Evolutionary conservation across 2,797 vertebrate species (phyloP), one percentile per base, ranked within the genome.

Genomic region (Gymnopithys bicolor): DNA sequence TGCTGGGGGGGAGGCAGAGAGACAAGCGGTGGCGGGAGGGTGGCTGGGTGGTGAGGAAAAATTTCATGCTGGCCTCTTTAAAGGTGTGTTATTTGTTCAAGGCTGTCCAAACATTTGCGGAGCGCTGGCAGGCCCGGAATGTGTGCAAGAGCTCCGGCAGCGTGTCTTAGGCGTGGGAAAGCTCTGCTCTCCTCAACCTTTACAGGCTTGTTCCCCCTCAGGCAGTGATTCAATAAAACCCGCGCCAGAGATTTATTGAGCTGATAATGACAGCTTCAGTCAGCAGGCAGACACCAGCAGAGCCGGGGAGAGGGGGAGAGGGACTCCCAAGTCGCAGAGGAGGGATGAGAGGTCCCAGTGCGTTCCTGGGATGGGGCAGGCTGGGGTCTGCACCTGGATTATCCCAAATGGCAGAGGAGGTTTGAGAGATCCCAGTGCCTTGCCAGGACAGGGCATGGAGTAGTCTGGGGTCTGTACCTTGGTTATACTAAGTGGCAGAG

Each of bases 11-110:
- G 35, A 33, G 6, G 52, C 15, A 8, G 51, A 5, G 58, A 35
- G 71, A 80, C 30, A 53, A 28, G 45, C 23, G 6, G 71, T 5
- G 7, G 16, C 7, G 48, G 62, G 84, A 82, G 76, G 92, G 82
- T 19, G 74, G 66, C 67, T 37, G 91, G 83, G 84, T 3, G 79
- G 79, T 21, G 60, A 84, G 92, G 92, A 86, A 91, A 90, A 91
- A 97, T 95, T 94, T 96, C 97, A 64, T 95, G 98, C 98, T 98
- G 98, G 98, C 98, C 98, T 98, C 98, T 98, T 98, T 98, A 98
- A 99, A 99, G 99, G 99, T 99, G 98, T 99, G 98, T 98, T 99
- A 98, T 99, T 99, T 99, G 99, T 99, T 99, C 98, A 99, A 98
- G 98, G 98, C 98, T 99, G 98, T 99, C 98, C 98, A 99, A 99